These are phyloP conservation scores for Agrotis ipsilon DNA, from an alignment of 2,888 invertebrate species.

Conservation along the genomic window DNA sequence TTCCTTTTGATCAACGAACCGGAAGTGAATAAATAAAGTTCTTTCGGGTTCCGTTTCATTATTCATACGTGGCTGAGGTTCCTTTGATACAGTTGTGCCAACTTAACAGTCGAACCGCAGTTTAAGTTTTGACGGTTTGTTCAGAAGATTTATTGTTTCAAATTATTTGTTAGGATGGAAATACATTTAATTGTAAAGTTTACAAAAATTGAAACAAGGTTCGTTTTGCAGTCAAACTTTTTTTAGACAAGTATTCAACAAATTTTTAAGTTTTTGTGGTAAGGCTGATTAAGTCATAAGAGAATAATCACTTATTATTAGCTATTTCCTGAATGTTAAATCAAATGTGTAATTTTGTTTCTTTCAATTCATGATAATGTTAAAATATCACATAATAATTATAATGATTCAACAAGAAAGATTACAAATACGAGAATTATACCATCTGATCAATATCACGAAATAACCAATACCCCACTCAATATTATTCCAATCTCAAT, in stretches of 20 bases:
- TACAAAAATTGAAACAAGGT: no score
- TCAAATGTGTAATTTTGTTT: no score
- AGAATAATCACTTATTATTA: no score
- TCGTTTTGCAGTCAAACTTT: no score
- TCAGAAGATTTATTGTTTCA: slow-evolving; percentile 22
- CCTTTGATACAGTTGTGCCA: slow-evolving; percentile 50
- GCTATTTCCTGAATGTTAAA: no score
- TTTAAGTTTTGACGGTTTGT: slow-evolving; percentile 26
- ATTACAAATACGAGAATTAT: not conserved
- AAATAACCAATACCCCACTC: slow-evolving; percentile 7
- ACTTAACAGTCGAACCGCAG: slow-evolving; percentile 36
- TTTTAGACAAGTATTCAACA: no score
- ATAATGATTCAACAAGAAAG: no score
- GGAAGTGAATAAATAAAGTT: slow-evolving; percentile 70
- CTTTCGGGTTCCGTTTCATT: slow-evolving; percentile 64
- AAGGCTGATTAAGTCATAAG: no score
- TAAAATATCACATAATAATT: no score
- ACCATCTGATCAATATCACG: not conserved
- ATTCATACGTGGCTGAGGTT: slow-evolving; percentile 56
- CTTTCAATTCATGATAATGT: no score
- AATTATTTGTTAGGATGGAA: not conserved
- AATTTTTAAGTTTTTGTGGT: no score
- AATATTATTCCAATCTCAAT: slow-evolving; percentile 18
- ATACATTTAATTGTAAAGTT: no score
- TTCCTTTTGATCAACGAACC: slow-evolving; percentile 66